Conservation (phyloP, 2,888 invertebrate species). For the Ornithoptera alexandrae region DNA sequence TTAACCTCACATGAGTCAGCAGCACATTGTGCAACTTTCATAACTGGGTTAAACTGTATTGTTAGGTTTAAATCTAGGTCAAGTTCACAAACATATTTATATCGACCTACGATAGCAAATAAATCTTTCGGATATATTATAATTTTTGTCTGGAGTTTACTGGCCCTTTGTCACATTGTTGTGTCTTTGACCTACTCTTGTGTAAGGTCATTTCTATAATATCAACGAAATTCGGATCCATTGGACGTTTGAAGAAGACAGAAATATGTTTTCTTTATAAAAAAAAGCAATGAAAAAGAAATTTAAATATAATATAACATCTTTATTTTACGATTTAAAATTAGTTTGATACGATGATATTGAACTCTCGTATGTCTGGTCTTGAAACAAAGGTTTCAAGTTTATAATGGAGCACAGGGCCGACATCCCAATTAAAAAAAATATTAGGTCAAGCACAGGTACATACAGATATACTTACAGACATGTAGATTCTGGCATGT, state of each 20-base stretch:
- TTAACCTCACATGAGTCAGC: conserved; percentile 48
- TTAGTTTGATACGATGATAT: conserved; percentile 27
- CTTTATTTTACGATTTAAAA: conserved; percentile 13
- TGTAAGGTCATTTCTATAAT: conserved; percentile 13
- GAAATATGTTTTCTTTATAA: conserved; percentile 6
- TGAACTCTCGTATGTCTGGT: conserved; percentile 35
- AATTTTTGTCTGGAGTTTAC: conserved; percentile 25
- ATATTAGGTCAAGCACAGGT: conserved; percentile 27
- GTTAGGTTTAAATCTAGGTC: conserved; percentile 60
- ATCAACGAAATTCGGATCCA: conserved; percentile 3
- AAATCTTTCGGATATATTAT: conserved; percentile 20
- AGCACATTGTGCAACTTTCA: conserved; percentile 61
- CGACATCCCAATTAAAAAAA: conserved; percentile 14
- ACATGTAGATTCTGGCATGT: not conserved
- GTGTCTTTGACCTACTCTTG: conserved; percentile 30
- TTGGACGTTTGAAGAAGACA: not conserved
- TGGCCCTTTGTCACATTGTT: conserved; percentile 26
- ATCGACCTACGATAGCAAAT: conserved; percentile 32
- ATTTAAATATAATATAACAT: conserved; percentile 3
- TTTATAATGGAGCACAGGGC: conserved; percentile 15
- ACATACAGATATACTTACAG: not conserved
- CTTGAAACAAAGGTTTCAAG: conserved; percentile 33
- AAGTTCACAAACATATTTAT: conserved; percentile 51
- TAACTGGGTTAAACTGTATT: conserved; percentile 61
- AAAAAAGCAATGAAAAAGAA: conserved; percentile 17